Conservation (phyloP, 2,113 vertebrate species). For the Harpagus bidentatus region DNA sequence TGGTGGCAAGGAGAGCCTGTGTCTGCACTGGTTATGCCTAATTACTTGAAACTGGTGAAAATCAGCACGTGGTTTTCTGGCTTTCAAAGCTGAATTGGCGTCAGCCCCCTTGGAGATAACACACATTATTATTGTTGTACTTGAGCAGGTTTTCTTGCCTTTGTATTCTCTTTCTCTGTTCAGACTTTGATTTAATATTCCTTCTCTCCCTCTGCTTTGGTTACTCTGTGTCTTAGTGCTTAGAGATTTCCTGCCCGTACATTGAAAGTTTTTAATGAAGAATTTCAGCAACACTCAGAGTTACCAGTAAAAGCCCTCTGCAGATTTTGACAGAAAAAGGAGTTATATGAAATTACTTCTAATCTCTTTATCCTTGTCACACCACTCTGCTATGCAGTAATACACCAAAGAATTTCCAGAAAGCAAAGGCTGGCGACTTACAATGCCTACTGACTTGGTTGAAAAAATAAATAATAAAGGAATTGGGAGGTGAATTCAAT, state of each 20-base stretch:
- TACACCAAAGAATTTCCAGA: constrained; percentile 83
- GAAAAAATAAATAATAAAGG: constrained; percentile 15
- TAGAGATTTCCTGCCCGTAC: neutral
- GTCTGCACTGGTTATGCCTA: neutral
- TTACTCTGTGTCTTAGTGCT: constrained; percentile 3
- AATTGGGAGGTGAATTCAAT: neutral
- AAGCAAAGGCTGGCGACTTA: constrained; percentile 50
- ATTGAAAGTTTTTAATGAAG: constrained; percentile 26
- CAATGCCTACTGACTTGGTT: neutral
- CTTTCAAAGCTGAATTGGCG: neutral
- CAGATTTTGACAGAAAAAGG: constrained; percentile 57
- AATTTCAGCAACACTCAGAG: neutral
- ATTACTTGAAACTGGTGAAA: neutral
- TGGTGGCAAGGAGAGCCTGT: neutral
- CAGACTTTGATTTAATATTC: neutral
- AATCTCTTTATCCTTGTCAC: constrained; percentile 82
- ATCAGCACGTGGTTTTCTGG: neutral
- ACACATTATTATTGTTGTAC: neutral
- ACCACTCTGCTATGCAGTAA: constrained; percentile 76
- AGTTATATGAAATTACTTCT: constrained; percentile 72
- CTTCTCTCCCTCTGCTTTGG: neutral
- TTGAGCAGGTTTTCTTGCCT: neutral
- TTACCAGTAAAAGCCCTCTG: constrained; percentile 7
- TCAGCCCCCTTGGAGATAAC: neutral
- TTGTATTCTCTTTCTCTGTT: neutral